Base-by-base conservation (phyloP, 2,888 invertebrate genomes). In the Oxyteleia sp. region DNA sequence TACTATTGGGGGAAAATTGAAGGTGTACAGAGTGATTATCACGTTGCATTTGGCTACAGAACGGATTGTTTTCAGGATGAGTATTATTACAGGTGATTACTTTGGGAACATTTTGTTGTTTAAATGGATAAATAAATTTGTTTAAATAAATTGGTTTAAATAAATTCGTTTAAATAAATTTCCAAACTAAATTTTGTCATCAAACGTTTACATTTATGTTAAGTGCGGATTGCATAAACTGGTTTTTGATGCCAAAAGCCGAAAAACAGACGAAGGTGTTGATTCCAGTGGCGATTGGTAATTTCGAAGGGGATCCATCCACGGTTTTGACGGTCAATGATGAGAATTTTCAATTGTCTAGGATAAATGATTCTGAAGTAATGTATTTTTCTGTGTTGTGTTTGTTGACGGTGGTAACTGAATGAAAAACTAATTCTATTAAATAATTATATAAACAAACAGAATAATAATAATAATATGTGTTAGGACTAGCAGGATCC, bases 1-100 rank as follows among this genome's bases (percentile, higher is more conserved):
- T 98, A 96, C 90, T 97, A 98, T 90, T 98, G 98, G 97, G 98
- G 98, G 0, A 96, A 96, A 90, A 96, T 98, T 63, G 95, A 95
- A 85, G 98, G 97, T 0, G 94, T 95, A 0, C 95, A 96, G 85
- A 94, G 94, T 15, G 98, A 98, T 93, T 98, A 98, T 92, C 97
- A 96, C 90, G 95, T 98, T 81, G 97, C 97, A 1, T 97, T 96
- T 89, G 98, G 98, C 11, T 96, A 96, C 85, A 94, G 94, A 16
- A 95, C 95, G 82, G 97, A 98, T 92, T 96, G 96, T 63, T 92
- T 98, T 45, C 92, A 94, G 16, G 96, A 96, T 72, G 96, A 95
- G 85, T 98, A 95, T 92, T 97, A 96, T 91, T 98, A 98, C 93
- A 96, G 95, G 95, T 95, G 32, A 32, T 41, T 13, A 13, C 13